These are phyloP conservation scores for Synanthedon vespiformis DNA, from an alignment of 2,888 invertebrate genomes.

Conservation along the genomic window DNA sequence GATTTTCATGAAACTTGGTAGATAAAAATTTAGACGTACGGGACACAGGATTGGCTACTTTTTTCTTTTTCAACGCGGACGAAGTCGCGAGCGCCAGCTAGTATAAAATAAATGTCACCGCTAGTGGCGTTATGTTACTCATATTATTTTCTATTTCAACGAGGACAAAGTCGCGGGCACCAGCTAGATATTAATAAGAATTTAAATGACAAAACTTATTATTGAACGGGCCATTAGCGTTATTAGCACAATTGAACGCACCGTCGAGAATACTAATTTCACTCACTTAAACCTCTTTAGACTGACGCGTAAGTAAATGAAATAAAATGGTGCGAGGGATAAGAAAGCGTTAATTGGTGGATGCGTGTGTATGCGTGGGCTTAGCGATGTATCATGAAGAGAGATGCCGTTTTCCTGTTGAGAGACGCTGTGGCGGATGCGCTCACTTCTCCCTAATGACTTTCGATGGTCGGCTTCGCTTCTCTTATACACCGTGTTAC, in stretches of 20 bases:
- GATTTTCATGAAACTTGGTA: too few relatives aligned
- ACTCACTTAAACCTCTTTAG: slow-evolving; percentile 27
- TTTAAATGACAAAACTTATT: neutral
- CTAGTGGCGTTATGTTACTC: too few relatives aligned
- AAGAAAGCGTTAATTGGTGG: slow-evolving; percentile 34
- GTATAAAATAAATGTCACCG: too few relatives aligned
- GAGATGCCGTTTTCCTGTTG: neutral
- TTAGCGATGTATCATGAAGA: neutral
- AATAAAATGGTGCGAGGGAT: slow-evolving; percentile 25
- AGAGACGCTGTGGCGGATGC: neutral
- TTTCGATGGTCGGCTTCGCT: neutral
- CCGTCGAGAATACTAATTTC: slow-evolving; percentile 38
- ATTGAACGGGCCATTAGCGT: slow-evolving; percentile 6
- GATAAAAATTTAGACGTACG: too few relatives aligned
- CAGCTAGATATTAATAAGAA: neutral
- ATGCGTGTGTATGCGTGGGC: slow-evolving; percentile 21
- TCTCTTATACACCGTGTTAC: neutral
- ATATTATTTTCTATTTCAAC: too few relatives aligned
- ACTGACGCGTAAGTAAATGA: slow-evolving; percentile 28
- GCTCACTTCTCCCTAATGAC: neutral
- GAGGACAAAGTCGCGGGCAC: too few relatives aligned
- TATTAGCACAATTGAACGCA: slow-evolving; percentile 36
- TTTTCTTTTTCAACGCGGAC: too few relatives aligned
- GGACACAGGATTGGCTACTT: too few relatives aligned
- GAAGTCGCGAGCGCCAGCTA: too few relatives aligned